These are phyloP conservation scores for Parauchenoglanis punctatus DNA, from an alignment of 2,797 vertebrate genomes.

Conservation along the genomic window DNA sequence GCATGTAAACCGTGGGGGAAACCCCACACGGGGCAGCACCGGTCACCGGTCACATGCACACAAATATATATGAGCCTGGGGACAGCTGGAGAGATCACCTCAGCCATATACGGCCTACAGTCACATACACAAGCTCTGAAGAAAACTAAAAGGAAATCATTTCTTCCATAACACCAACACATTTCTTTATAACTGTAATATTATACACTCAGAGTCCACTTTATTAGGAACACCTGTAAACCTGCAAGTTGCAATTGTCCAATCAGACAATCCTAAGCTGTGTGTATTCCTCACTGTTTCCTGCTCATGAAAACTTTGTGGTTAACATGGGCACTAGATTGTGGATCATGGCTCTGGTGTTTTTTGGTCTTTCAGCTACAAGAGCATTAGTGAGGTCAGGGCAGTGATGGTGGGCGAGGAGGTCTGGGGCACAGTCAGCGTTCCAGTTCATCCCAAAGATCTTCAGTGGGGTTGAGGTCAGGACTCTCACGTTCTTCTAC, in stretches of 20 bases:
- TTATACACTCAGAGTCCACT: too few species aligned
- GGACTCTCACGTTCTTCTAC: too few species aligned
- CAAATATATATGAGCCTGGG: slow-evolving; percentile 7
- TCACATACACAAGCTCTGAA: not conserved
- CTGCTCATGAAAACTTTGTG: too few species aligned
- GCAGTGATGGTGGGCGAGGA: too few species aligned
- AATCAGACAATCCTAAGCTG: not conserved
- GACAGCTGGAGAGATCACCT: slow-evolving; percentile 29
- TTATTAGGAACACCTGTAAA: not conserved
- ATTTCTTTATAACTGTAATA: not conserved
- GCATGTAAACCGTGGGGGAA: slow-evolving; percentile 28
- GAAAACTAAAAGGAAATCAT: not conserved
- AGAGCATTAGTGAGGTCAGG: too few species aligned
- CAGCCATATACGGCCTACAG: not conserved
- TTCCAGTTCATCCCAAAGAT: too few species aligned
- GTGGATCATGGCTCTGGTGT: too few species aligned
- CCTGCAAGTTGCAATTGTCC: not conserved
- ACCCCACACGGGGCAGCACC: slow-evolving; percentile 45
- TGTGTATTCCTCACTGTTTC: too few species aligned
- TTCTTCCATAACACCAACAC: not conserved
- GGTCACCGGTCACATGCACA: slow-evolving; percentile 53
- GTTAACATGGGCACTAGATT: too few species aligned
- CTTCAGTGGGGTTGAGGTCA: too few species aligned
- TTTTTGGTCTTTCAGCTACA: too few species aligned
- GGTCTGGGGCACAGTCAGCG: too few species aligned